Base-by-base conservation (phyloP, 2,797 vertebrate species). In the Halcyon chelicuti region DNA sequence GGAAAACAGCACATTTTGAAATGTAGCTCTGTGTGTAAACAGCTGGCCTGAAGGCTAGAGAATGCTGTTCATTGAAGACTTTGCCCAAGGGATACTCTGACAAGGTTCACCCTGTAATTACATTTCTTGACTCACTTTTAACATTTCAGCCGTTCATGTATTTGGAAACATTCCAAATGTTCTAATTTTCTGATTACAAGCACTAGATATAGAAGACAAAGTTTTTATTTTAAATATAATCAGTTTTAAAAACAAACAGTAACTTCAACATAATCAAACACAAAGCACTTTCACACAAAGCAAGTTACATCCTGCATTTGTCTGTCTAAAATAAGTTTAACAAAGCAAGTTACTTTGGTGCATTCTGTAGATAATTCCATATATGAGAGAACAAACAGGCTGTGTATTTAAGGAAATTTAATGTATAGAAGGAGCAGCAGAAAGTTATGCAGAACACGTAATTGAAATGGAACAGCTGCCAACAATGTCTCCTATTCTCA, bases 251-350 rank as follows among this genome's bases (percentile, higher is more conserved):
- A 94, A 89, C 57, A 91, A 76, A 82, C 49, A 82, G 44, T 47
- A 57, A 87, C 68, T 87, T 79, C 73, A 79, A 75, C 3, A 0
- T 40, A 76, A 84, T 33, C 66, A 83, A 91, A 85, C 55, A 78
- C 51, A 60, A 87, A 70, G 63, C 7, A 51, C 68, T 81, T 90
- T 40, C 76, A 87, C 31, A 86, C 62, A 86, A 58, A 88, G 55
- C n/a, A 85, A 87, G 57, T 86, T 73, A 94, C 9, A 88, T 86
- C 83, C 90, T 96, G 77, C 60, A 75, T 89, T 94, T 94, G 70
- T 84, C 72, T 76, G 33, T 37, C 55, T 77, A 67, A 81, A 79
- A 42, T 21, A 80, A 76, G 44, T 60, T 63, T 70, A 76, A 94
- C 88, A 93, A 76, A 89, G 74, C 57, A 74, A 84, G 63, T 81